Percentiles rank a stretch among this genome's conserved stretches.
Conservation (phyloP, 2,113 vertebrate species). For the Sceloporus undulatus region DNA sequence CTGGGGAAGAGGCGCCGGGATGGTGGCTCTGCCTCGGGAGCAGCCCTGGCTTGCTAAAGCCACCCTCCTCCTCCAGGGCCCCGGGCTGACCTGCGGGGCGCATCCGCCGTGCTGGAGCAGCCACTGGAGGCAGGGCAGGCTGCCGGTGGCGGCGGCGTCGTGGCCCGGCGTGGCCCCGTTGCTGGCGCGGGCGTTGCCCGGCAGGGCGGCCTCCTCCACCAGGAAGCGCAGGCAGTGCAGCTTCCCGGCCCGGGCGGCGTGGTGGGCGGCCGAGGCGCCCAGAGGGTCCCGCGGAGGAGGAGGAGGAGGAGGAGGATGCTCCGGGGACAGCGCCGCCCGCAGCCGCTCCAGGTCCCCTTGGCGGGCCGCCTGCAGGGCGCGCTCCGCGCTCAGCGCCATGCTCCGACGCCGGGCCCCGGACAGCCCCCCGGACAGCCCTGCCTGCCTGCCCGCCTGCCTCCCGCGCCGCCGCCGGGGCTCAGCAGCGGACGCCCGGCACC, state of each 20-base stretch:
- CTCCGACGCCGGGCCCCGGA: conserved; percentile 12
- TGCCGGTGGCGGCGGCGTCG: conserved; percentile 94
- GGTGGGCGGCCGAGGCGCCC: conserved; percentile 89
- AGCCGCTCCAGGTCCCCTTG: conserved; percentile 87
- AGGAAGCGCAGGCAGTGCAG: conserved; percentile 88
- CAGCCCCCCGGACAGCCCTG: conserved; percentile 23
- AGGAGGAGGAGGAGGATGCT: conserved; percentile 72
- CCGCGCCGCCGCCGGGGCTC: neutral
- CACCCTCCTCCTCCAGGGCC: no score
- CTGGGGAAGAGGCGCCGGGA: no score
- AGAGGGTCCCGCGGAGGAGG: conserved; percentile 80
- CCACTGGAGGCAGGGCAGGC: conserved; percentile 93
- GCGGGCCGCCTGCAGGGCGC: conserved; percentile 85
- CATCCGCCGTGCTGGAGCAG: conserved; percentile 90
- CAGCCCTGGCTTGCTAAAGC: no score
- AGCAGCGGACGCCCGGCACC: neutral
- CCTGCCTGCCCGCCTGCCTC: neutral
- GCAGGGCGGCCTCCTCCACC: conserved; percentile 87
- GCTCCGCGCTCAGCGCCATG: conserved; percentile 81
- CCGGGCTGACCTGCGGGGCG: neutral
- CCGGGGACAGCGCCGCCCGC: conserved; percentile 76
- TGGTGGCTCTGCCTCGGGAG: neutral
- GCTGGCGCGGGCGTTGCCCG: conserved; percentile 81
- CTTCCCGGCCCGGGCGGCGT: conserved; percentile 90
- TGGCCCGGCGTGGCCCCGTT: conserved; percentile 94